Conservation (phyloP, 2,888 invertebrate species). For the Chrysodeixis includens region DNA sequence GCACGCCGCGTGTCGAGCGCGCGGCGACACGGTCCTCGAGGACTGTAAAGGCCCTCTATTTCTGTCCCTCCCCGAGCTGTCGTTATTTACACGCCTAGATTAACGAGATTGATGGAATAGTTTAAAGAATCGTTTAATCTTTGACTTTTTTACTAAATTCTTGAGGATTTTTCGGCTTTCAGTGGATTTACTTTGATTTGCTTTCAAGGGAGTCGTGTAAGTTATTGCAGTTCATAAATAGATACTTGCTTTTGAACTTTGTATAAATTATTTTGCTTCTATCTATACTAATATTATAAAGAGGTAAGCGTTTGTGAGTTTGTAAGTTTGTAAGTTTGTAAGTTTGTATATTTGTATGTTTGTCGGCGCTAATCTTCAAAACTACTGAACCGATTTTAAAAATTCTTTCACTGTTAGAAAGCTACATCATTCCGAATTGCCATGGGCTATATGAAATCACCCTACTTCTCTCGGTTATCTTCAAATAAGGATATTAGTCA, state of each 20-base stretch:
- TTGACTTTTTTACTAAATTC: slow-evolving; percentile 63
- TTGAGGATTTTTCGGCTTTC: slow-evolving; percentile 37
- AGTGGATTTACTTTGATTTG: slow-evolving; percentile 52
- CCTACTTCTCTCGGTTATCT: no score
- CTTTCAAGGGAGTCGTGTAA: slow-evolving; percentile 46
- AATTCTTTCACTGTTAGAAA: no score
- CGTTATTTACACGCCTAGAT: slow-evolving; percentile 66
- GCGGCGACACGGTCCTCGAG: slow-evolving; percentile 7
- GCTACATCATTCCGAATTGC: no score
- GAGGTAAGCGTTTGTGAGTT: no score
- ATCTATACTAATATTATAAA: no score
- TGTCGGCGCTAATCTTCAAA: no score
- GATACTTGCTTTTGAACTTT: slow-evolving; percentile 21
- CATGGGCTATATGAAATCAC: no score
- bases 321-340: no score
- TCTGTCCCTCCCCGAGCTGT: slow-evolving; percentile 55
- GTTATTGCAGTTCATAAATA: slow-evolving; percentile 33
- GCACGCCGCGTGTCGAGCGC: no score
- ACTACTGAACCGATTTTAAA: no score
- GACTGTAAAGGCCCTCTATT: slow-evolving; percentile 58
- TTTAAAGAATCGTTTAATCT: slow-evolving; percentile 69
- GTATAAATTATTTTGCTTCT: neutral
- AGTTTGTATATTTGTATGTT: no score
- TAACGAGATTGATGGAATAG: slow-evolving; percentile 73
- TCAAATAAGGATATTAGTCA: no score